A percentile compares a stretch with the other conserved stretches of the same genome.
These are phyloP conservation scores for Struthidea cinerea DNA, from an alignment of 2,113 vertebrate species.

Conservation along the genomic window DNA sequence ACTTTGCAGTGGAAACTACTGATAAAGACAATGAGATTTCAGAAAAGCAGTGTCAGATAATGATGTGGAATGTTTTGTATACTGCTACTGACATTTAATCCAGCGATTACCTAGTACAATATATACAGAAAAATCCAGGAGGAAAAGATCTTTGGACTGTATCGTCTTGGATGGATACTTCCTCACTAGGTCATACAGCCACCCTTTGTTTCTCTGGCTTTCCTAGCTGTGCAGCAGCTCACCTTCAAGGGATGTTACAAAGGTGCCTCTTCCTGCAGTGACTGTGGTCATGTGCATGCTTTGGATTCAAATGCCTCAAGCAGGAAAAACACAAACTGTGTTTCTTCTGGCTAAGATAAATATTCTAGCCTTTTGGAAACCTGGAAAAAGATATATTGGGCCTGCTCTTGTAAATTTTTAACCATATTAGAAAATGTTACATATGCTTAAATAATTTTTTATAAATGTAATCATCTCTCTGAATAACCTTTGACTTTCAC, in stretches of 20 bases:
- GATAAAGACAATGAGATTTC: not conserved
- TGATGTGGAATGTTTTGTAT: rapidly evolving
- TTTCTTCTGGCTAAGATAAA: not conserved
- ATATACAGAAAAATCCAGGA: not conserved
- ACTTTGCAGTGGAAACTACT: not conserved
- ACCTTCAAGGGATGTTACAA: not conserved
- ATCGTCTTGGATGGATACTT: not conserved
- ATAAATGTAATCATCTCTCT: not conserved
- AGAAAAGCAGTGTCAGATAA: not conserved
- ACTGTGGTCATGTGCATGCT: not conserved
- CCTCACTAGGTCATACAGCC: not conserved
- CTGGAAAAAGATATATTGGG: not conserved
- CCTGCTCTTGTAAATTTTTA: not conserved
- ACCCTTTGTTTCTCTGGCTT: not conserved
- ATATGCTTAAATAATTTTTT: not conserved
- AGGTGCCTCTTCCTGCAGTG: not conserved
- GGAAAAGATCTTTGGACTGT: not conserved
- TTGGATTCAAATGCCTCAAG: not conserved
- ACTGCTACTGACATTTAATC: not conserved
- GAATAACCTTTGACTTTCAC: not conserved
- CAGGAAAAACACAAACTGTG: not conserved
- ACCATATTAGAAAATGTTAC: not conserved
- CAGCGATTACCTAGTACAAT: not conserved
- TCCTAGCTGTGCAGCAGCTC: not conserved
- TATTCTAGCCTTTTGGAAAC: not conserved